Evolutionary conservation across 2,888 invertebrate genomes (phyloP), one percentile per base, ranked within the genome.

Genomic region (Thera britannica): DNA sequence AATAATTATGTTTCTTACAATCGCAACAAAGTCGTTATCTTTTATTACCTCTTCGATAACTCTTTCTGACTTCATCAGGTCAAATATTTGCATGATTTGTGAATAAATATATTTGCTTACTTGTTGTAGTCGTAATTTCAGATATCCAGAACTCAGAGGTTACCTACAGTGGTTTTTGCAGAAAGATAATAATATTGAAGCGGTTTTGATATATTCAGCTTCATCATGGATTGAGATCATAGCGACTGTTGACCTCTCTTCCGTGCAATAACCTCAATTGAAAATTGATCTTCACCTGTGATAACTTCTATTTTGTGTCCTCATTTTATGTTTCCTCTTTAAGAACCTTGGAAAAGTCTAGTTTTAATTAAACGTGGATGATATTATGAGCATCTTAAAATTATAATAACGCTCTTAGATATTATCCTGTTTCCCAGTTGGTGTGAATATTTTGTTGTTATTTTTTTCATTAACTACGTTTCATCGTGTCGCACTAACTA

Each of bases 201-300:
- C 52, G 12, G 52, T 46, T 46, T 54, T 51, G 23, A 64, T 36
- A 46, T 58, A 55, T 65, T 65, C 59, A 65, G 36, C 35, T 54
- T 49, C 51, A 35, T 58, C 51, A 35, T 58, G 54, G 55, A 65
- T 65, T 62, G 70, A 68, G 75, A 72, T 68, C 68, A 59, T 44
- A 12, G 34, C 52, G 64, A 63, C 69, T 70, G 62, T 72, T 72
- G 74, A 72, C 69, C 75, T 68, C 67, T 52, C 65, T 72, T 71
- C 72, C 72, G 72, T 44, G 71, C 72, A 70, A 70, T 75, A 72
- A 74, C 72, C 72, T 70, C 65, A 23, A 67, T 70, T 68, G 71
- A 68, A 69, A 65, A 72, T 72, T 70, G 72, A 67, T 72, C 69
- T 71, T 59, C 65, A 72, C 71, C 68, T 72, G 70, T 73, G 71